A percentile compares a stretch with the other conserved stretches of the same genome.
phyloP scores from a whole-genome alignment of 2,113 vertebrate genomes.

The Rhizomys pruinosus region DNA sequence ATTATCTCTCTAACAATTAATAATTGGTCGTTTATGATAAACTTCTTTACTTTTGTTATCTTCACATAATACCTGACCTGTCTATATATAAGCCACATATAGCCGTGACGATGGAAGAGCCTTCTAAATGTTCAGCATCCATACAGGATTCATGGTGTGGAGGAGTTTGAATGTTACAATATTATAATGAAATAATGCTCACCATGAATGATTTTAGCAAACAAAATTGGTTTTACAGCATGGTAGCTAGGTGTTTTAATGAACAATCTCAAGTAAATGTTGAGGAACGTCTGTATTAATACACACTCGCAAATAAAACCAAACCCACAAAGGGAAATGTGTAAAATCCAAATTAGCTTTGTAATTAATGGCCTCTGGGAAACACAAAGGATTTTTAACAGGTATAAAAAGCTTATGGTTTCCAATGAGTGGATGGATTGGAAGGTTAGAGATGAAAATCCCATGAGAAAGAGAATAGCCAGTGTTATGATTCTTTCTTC shows the following conservation, averaged over 20 bases:
- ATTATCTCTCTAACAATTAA: slow-evolving; percentile 75
- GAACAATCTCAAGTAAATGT: slow-evolving; percentile 37
- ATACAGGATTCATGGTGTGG: slow-evolving; percentile 47
- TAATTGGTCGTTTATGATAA: slow-evolving; percentile 63
- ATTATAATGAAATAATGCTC: slow-evolving; percentile 25
- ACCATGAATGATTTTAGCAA: slow-evolving; percentile 54
- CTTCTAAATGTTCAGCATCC: slow-evolving; percentile 35
- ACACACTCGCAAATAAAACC: neutral
- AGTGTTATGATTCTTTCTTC: neutral
- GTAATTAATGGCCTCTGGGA: neutral
- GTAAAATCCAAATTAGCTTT: neutral
- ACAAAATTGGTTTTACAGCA: slow-evolving; percentile 42
- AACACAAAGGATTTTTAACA: neutral
- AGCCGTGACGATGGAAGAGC: slow-evolving; percentile 61
- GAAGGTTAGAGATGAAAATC: neutral
- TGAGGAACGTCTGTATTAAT: neutral
- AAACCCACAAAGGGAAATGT: neutral
- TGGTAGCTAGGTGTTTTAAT: neutral
- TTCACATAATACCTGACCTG: slow-evolving; percentile 64
- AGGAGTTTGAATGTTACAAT: slow-evolving; percentile 60
- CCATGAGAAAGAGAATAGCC: neutral
- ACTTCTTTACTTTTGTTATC: slow-evolving; percentile 72
- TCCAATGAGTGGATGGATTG: slow-evolving; percentile 46
- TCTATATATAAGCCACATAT: slow-evolving; percentile 46
- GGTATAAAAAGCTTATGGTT: neutral